Evolutionary conservation across 2,888 invertebrate genomes (phyloP), one percentile per base, ranked within the genome.

Genomic region (Drosophila longiperda): DNA sequence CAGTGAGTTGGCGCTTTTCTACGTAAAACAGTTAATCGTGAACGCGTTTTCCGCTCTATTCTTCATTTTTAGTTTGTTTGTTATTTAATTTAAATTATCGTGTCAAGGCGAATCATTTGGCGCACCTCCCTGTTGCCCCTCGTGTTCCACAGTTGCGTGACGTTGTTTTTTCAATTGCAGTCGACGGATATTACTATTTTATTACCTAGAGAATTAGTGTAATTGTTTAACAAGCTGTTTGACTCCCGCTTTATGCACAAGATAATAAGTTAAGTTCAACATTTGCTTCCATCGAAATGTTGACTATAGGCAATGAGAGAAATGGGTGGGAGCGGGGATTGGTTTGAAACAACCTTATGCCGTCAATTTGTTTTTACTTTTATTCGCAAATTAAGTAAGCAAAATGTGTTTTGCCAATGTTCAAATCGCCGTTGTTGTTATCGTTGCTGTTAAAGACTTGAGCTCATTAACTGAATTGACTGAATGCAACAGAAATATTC

Each of bases 111-210:
- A 34, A 17, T 49, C 26, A 40, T 17, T 36, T 11, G 52, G 11
- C 54, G 9, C 64, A 11, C 54, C 48, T 23, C 26, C 52, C 11
- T 45, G 38, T 26, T 42, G 12, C 32, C 9, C 23, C 26, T 20
- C 17, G 8, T 9, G 5, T 6, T 17, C 59, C 48, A 38, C 49
- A 59, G 34, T 70, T 57, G 77, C 83, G 88, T 85, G 88, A 73
- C 70, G 66, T 23, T 45, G 20, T 15, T 45, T 65, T 65, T 72
- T 76, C 73, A 84, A 87, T 87, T 85, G 52, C 40, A 33, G 8
- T 40, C 11, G 26, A 12, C 34, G 33, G 49, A 29, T 11, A 52
- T 57, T 63, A 53, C 36, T 36, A 52, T 59, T 50, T 55, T 67
- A 40, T 66, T 66, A 75, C 42, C 48, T 33, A 53, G 23, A 49